Conservation (phyloP, 2,888 invertebrate species). For the Ennomos fuscantarius region DNA sequence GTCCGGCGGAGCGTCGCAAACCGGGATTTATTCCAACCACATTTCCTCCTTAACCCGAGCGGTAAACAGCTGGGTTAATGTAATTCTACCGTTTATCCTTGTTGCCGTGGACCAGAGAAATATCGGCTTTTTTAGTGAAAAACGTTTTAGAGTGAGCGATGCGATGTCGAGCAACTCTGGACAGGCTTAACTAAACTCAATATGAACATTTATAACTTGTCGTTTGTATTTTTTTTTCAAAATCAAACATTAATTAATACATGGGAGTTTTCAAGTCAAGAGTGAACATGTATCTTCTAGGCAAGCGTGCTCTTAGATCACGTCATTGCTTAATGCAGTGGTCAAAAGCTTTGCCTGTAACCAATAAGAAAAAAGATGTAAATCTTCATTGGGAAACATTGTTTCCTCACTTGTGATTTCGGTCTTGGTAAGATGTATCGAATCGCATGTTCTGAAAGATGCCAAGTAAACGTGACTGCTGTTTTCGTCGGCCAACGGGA, state of each 20-base stretch:
- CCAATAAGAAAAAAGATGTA: too few species aligned
- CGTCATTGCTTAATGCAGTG: too few species aligned
- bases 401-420: too few species aligned
- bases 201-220: too few species aligned
- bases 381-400: too few species aligned
- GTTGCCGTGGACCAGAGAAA: constrained; percentile 37
- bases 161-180: constrained; percentile 1
- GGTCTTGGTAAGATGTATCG: not conserved
- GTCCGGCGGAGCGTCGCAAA: constrained; percentile 35
- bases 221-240: too few species aligned
- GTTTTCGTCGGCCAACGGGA: constrained; percentile 16
- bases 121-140: constrained; percentile 36
- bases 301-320: too few species aligned
- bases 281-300: too few species aligned
- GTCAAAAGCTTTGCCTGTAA: too few species aligned
- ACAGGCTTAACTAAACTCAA: not conserved
- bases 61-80: constrained; percentile 46
- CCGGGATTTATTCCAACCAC: constrained; percentile 42
- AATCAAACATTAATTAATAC: too few species aligned
- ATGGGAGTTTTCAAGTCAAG: too few species aligned
- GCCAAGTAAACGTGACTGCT: constrained; percentile 7
- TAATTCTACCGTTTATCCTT: constrained; percentile 48
- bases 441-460: constrained; percentile 4
- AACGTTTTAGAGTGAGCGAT: constrained; percentile 17
- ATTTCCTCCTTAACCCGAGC: constrained; percentile 39